A percentile compares a stretch with the other conserved stretches of the same genome.
These are phyloP conservation scores for Nettapus auritus DNA, from an alignment of 2,113 vertebrate genomes.

Conservation along the genomic window DNA sequence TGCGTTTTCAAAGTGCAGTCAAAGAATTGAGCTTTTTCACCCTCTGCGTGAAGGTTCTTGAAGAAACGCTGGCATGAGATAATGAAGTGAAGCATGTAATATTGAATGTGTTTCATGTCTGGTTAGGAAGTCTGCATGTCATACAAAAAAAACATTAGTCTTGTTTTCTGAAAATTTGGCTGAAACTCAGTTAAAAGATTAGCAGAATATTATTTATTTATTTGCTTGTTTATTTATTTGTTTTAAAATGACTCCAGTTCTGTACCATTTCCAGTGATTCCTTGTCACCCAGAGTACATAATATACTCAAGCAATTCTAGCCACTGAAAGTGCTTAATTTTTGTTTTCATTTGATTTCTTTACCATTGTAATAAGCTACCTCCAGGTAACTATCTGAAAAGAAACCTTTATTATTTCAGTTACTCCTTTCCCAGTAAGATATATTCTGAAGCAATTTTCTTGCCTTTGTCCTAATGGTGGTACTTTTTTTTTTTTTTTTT, in stretches of 20 bases:
- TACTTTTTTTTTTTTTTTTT: not conserved
- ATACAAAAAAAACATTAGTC: not conserved
- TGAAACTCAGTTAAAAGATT: not conserved
- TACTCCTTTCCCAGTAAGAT: not conserved
- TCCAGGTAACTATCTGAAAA: not conserved
- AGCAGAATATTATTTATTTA: not conserved
- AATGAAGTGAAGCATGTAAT: not conserved
- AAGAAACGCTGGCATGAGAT: not conserved
- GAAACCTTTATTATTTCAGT: not conserved
- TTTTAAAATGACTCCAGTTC: not conserved
- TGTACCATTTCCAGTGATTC: not conserved
- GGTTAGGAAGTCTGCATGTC: not conserved
- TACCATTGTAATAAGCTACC: not conserved
- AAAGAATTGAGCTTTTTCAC: not conserved
- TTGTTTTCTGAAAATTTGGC: not conserved
- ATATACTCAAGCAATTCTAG: not conserved
- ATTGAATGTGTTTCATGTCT: not conserved
- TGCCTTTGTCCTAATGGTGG: not conserved
- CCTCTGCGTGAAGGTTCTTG: not conserved
- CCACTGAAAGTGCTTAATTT: not conserved
- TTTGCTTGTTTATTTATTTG: too few species aligned
- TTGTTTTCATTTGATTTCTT: not conserved
- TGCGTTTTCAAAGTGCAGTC: not conserved
- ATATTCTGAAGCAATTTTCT: not conserved
- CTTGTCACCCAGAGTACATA: not conserved